These are phyloP conservation scores for Centroberyx gerrardi DNA, from an alignment of 2,797 vertebrate species.

Conservation along the genomic window DNA sequence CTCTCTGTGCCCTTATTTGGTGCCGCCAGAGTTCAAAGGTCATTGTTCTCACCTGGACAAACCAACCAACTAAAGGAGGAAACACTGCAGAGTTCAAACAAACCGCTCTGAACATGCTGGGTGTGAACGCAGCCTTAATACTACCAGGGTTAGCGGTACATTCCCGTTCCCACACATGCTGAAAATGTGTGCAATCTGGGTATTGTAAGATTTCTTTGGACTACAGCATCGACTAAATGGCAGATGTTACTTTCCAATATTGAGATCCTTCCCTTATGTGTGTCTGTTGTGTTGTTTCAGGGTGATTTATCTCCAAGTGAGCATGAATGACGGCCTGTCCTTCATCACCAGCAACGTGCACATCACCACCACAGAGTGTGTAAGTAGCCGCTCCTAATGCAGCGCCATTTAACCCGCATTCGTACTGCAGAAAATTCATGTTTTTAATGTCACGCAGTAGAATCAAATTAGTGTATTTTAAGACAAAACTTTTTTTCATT, in stretches of 20 bases:
- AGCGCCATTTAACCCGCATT: background rate
- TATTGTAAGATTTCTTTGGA: no score
- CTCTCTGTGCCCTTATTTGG: slow-evolving; percentile 13
- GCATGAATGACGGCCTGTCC: slow-evolving; percentile 93
- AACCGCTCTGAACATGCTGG: background rate
- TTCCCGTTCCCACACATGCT: no score
- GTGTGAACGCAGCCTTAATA: no score
- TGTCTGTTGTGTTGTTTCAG: slow-evolving; percentile 79
- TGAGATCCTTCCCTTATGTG: slow-evolving; percentile 3
- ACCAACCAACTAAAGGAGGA: slow-evolving; percentile 22
- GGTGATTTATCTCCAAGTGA: slow-evolving; percentile 93
- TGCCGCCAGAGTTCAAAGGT: slow-evolving; percentile 5
- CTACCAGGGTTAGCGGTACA: no score
- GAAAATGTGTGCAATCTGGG: no score
- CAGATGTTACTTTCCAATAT: background rate
- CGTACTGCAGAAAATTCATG: background rate
- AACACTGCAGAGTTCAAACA: slow-evolving; percentile 33
- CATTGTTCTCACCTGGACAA: no score
- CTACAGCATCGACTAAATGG: background rate
- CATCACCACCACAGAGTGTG: slow-evolving; percentile 93
- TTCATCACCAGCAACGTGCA: slow-evolving; percentile 93
- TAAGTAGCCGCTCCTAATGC: slow-evolving; percentile 76
- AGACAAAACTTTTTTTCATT: no score
- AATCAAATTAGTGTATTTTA: no score
- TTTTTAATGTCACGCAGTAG: no score